These are phyloP conservation scores for Plebejus anna DNA, from an alignment of 2,888 invertebrate genomes.

Conservation along the genomic window DNA sequence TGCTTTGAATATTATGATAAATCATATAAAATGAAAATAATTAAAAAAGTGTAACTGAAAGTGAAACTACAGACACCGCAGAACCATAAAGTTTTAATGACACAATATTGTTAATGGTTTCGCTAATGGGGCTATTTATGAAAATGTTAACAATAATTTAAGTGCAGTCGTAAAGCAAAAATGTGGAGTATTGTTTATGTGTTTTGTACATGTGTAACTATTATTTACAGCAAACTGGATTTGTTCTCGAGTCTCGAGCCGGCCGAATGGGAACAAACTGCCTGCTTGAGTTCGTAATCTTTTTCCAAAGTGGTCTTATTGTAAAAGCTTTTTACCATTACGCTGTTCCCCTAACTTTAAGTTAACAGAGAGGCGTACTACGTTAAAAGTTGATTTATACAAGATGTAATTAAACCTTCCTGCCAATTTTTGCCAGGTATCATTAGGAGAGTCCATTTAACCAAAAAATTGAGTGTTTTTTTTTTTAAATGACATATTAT, in stretches of 20 bases:
- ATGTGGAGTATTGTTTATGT: background rate
- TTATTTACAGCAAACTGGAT: background rate
- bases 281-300: slow-evolving; percentile 13
- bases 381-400: background rate
- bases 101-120: background rate
- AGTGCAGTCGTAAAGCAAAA: background rate
- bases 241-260: background rate
- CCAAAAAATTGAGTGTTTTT: no score
- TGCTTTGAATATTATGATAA: background rate
- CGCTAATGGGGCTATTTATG: slow-evolving; percentile 1
- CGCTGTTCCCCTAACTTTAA: background rate
- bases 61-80: background rate
- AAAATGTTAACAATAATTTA: slow-evolving; percentile 13
- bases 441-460: no score
- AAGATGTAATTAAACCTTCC: no score
- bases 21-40: background rate
- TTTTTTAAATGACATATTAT: no score
- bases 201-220: background rate
- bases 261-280: background rate
- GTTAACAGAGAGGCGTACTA: background rate
- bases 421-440: no score
- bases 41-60: background rate
- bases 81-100: slow-evolving; percentile 4
- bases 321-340: slow-evolving; percentile 11
- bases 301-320: background rate